phyloP scores from a whole-genome alignment of 2,888 invertebrate genomes.

The Corythucha ciliata region DNA sequence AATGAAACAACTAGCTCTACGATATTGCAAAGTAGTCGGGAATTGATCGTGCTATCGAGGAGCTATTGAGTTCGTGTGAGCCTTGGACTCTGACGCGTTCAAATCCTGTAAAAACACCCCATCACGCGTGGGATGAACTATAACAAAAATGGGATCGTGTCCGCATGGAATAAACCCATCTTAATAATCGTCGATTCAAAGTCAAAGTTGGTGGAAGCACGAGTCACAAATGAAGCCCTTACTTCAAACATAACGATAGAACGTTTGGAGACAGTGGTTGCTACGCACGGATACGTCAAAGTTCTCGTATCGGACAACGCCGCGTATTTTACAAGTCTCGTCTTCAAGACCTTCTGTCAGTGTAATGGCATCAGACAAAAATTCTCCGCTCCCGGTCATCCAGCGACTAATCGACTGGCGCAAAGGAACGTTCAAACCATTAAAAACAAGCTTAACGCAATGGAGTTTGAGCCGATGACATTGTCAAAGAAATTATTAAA shows the following conservation, averaged over 20 bases:
- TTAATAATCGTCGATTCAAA: background rate
- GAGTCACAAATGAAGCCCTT: background rate
- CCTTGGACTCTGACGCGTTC: too few relatives aligned
- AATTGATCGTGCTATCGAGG: too few relatives aligned
- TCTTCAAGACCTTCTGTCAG: too few relatives aligned
- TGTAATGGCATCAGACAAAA: constrained; percentile 4
- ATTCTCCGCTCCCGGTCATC: constrained; percentile 8
- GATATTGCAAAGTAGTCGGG: constrained; percentile 1
- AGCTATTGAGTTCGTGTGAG: too few relatives aligned
- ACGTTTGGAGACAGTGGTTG: background rate
- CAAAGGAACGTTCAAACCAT: background rate
- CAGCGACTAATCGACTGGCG: constrained; percentile 2
- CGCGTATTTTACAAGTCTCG: too few relatives aligned
- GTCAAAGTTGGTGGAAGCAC: background rate
- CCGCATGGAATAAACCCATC: background rate
- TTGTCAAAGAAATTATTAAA: background rate
- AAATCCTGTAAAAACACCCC: too few relatives aligned
- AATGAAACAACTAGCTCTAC: constrained; percentile 9
- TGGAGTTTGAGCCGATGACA: background rate
- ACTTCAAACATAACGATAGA: background rate
- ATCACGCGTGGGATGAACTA: too few relatives aligned
- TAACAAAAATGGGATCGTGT: too few relatives aligned
- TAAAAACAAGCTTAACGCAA: background rate
- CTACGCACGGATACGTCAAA: background rate
- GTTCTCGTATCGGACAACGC: background rate